Conservation (phyloP, 2,888 invertebrate genomes). For the Lepetodrilus schrolli region DNA sequence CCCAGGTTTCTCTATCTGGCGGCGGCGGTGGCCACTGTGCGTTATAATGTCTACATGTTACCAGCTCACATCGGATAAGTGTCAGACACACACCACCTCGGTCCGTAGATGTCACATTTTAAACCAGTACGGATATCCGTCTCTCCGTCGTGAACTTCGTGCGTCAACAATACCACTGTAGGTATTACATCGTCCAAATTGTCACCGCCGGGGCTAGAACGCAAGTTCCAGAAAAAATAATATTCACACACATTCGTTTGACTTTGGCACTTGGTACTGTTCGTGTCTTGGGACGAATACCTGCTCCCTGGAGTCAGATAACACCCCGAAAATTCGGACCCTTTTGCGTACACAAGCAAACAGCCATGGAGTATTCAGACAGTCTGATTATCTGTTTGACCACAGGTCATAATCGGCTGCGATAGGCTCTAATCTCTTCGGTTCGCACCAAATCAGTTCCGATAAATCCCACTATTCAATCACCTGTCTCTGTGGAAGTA, state of each 20-base stretch:
- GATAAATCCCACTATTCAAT: neutral
- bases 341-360: neutral
- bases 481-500: conserved; percentile 14
- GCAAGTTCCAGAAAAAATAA: neutral
- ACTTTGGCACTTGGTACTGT: neutral
- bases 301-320: neutral
- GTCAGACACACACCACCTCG: neutral
- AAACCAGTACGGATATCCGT: neutral
- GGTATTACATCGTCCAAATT: neutral
- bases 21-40: neutral
- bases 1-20: neutral
- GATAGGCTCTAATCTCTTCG: conserved; percentile 10
- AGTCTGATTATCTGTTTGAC: conserved; percentile 12
- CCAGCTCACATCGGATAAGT: neutral
- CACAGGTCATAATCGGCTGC: neutral
- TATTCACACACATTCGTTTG: neutral
- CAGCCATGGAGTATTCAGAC: neutral
- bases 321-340: neutral
- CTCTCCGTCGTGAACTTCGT: neutral
- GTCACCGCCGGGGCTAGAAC: neutral
- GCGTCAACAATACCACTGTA: neutral
- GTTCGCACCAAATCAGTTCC: conserved; percentile 8
- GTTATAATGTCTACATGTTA: neutral
- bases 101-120: neutral
- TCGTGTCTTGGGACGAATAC: neutral